These are phyloP conservation scores for Amphiprion clarkii DNA, from an alignment of 2,797 vertebrate species.

Conservation along the genomic window DNA sequence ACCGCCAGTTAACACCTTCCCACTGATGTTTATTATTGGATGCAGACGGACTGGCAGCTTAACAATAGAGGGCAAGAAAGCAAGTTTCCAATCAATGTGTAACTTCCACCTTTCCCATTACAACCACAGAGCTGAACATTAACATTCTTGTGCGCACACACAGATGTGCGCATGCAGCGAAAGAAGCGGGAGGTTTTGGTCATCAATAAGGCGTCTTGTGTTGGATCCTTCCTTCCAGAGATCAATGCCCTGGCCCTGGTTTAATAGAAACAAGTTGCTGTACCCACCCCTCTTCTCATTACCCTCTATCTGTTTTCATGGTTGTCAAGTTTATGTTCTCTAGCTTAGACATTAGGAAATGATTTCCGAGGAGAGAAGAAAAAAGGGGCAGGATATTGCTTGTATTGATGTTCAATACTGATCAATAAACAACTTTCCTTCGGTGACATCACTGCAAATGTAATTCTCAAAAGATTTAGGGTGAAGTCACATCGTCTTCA, in stretches of 20 bases:
- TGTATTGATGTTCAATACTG: conserved; percentile 30
- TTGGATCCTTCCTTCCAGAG: conserved; percentile 43
- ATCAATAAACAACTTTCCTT: conserved; percentile 29
- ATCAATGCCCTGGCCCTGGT: conserved; percentile 45
- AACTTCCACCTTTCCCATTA: conserved; percentile 45
- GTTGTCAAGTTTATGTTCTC: conserved; percentile 32
- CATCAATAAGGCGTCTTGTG: conserved; percentile 20
- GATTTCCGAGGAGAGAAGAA: neutral
- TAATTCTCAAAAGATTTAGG: too few species aligned
- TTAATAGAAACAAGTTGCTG: conserved; percentile 41
- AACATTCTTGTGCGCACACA: conserved; percentile 11
- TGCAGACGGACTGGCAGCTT: conserved; percentile 52
- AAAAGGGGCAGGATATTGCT: neutral
- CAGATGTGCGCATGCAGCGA: neutral
- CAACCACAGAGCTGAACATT: neutral
- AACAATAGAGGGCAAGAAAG: conserved; percentile 55
- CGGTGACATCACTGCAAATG: neutral
- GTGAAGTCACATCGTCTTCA: too few species aligned
- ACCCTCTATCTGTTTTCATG: conserved; percentile 18
- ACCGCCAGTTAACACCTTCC: conserved; percentile 47
- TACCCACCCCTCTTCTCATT: neutral
- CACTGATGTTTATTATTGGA: conserved; percentile 60
- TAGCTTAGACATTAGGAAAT: conserved; percentile 20
- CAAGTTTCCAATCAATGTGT: conserved; percentile 54
- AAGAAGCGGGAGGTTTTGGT: neutral